A percentile compares a stretch with the other conserved stretches of the same genome.
Evolutionary conservation across 2,888 invertebrate species (phyloP).

Genomic region (Gasteruption jaculator): DNA sequence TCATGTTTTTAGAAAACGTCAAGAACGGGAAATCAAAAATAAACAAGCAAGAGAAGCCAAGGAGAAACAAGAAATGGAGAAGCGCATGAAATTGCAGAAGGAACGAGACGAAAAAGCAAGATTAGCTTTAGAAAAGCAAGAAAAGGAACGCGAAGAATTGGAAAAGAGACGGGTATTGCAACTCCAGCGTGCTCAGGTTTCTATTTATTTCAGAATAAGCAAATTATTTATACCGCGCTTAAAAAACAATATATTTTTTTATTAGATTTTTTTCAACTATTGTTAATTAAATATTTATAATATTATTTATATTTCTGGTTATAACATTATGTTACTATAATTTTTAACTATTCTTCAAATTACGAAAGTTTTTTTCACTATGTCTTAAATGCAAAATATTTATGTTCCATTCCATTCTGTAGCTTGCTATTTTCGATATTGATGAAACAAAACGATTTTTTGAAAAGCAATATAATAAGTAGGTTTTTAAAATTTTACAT

Average conservation of each 20-base stretch:
- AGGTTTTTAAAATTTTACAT: no score
- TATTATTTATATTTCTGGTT: background rate
- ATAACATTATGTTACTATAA: background rate
- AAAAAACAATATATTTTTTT: background rate
- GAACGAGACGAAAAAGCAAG: constrained; percentile 48
- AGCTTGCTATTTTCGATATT: no score
- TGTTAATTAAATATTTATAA: constrained; percentile 1
- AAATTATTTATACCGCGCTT: no score
- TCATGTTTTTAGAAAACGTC: constrained; percentile 48
- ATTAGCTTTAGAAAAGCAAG: constrained; percentile 41
- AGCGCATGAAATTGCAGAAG: constrained; percentile 50
- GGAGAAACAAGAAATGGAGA: constrained; percentile 53
- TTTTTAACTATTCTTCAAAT: background rate
- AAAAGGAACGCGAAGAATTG: constrained; percentile 54
- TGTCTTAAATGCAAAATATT: no score
- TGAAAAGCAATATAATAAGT: no score
- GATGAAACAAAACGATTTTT: no score
- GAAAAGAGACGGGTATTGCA: constrained; percentile 49
- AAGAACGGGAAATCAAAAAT: constrained; percentile 59
- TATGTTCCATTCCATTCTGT: no score
- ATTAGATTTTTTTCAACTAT: background rate
- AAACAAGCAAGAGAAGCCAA: constrained; percentile 52
- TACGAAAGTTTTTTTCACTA: background rate
- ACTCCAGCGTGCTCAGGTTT: constrained; percentile 39
- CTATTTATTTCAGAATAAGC: no score